Conservation (phyloP, 92 coral and sea anemone genomes). For the Heteractis magnifica region DNA sequence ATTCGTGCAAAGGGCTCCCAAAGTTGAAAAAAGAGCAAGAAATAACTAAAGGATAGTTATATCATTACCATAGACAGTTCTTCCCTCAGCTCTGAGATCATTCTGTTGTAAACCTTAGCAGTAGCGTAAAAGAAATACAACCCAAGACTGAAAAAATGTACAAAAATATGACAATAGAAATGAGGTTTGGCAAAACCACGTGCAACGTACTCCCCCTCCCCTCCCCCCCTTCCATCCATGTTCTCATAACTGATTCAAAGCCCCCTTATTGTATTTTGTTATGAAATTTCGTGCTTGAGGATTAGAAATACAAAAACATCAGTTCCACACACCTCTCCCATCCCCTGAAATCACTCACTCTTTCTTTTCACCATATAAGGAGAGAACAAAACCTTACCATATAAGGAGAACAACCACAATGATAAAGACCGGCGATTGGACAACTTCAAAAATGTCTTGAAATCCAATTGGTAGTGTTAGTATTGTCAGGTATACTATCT, state of each 20-base stretch:
- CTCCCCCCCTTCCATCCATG: background rate
- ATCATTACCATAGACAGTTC: conserved; percentile 68
- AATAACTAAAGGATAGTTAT: background rate
- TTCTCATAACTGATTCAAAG: too few species aligned
- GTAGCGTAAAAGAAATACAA: conserved; percentile 85
- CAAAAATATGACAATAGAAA: too few species aligned
- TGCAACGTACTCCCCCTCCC: background rate
- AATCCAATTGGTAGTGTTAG: conserved; percentile 63
- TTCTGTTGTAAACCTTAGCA: conserved; percentile 72
- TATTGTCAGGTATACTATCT: conserved; percentile 64
- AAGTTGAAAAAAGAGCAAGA: too few species aligned
- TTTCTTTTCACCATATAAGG: background rate
- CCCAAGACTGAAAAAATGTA: conserved; percentile 55
- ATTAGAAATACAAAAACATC: too few species aligned
- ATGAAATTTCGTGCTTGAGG: too few species aligned
- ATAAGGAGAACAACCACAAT: conserved; percentile 65
- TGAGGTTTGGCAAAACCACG: background rate
- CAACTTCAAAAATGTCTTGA: conserved; percentile 50
- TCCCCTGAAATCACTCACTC: background rate
- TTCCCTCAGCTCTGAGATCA: conserved; percentile 71
- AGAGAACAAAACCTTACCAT: conserved; percentile 54
- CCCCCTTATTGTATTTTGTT: too few species aligned
- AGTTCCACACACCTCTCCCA: too few species aligned
- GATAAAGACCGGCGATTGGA: conserved; percentile 75
- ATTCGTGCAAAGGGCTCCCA: too few species aligned